phyloP scores from a whole-genome alignment of 2,113 vertebrate genomes.

The Willisornis vidua region DNA sequence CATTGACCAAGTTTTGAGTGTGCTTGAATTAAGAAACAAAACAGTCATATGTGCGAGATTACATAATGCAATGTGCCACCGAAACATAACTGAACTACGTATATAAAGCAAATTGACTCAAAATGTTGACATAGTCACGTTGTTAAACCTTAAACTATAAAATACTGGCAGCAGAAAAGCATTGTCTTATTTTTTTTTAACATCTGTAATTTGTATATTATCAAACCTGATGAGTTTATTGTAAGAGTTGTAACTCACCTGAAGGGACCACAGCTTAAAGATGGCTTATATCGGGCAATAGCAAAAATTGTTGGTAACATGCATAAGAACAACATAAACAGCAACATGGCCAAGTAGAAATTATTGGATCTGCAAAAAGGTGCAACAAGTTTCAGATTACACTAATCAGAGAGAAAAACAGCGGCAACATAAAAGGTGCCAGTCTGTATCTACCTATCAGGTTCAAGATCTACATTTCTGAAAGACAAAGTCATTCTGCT shows the following conservation, averaged over 20 bases:
- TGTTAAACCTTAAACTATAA: background rate
- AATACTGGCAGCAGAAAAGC: background rate
- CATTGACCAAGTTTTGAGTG: background rate
- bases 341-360: constrained; percentile 95
- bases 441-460: background rate
- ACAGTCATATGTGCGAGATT: background rate
- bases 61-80: background rate
- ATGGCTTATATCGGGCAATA: constrained; percentile 92
- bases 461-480: background rate
- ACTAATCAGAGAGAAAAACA: background rate
- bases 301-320: constrained; percentile 97
- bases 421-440: background rate
- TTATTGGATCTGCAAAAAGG: constrained; percentile 89
- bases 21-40: background rate
- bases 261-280: constrained; percentile 92
- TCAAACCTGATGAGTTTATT: background rate
- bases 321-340: constrained; percentile 97
- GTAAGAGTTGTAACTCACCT: constrained; percentile 77
- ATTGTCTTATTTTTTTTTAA: background rate
- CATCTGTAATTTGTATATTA: background rate
- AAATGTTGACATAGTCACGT: background rate
- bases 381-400: background rate
- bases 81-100: background rate
- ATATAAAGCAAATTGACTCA: background rate
- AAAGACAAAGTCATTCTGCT: constrained; percentile 1